A percentile compares a stretch with the other conserved stretches of the same genome.
phyloP scores from a whole-genome alignment of 2,113 vertebrate genomes.

The Recurvirostra avosetta region DNA sequence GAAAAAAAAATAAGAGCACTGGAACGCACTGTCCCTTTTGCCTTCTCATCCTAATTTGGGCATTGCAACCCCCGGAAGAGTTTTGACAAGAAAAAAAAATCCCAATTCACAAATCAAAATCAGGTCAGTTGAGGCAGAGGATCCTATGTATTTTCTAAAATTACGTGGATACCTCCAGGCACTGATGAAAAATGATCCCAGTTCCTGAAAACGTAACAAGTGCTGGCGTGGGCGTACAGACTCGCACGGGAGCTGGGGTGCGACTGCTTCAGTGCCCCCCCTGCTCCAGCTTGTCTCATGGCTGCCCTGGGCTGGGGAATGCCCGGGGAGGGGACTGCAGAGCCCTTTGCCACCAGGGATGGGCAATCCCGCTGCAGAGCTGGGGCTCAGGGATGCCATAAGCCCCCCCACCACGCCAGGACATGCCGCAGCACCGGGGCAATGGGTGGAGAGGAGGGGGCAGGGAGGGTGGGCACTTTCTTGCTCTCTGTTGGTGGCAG shows the following conservation, averaged over 20 bases:
- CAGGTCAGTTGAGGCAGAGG: slow-evolving; percentile 39
- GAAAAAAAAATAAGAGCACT: neutral
- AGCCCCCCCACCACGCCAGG: rapidly evolving
- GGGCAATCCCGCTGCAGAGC: rapidly evolving
- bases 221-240: neutral
- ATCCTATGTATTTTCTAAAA: slow-evolving; percentile 47
- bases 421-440: rapidly evolving
- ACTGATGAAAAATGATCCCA: neutral
- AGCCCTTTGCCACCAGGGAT: neutral
- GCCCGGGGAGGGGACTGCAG: rapidly evolving
- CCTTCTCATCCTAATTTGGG: slow-evolving; percentile 56
- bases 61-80: slow-evolving; percentile 15
- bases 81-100: slow-evolving; percentile 23
- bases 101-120: slow-evolving; percentile 67
- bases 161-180: slow-evolving; percentile 50
- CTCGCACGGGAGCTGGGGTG: rapidly evolving
- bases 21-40: slow-evolving; percentile 11
- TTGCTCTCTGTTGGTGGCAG: neutral
- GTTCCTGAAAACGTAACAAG: neutral
- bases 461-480: neutral
- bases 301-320: neutral
- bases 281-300: neutral
- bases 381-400: neutral
- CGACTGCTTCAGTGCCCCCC: rapidly evolving
- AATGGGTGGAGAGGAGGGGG: rapidly evolving